phyloP scores from a whole-genome alignment of 1,140 invertebrate species.

The Achatina immaculata region DNA sequence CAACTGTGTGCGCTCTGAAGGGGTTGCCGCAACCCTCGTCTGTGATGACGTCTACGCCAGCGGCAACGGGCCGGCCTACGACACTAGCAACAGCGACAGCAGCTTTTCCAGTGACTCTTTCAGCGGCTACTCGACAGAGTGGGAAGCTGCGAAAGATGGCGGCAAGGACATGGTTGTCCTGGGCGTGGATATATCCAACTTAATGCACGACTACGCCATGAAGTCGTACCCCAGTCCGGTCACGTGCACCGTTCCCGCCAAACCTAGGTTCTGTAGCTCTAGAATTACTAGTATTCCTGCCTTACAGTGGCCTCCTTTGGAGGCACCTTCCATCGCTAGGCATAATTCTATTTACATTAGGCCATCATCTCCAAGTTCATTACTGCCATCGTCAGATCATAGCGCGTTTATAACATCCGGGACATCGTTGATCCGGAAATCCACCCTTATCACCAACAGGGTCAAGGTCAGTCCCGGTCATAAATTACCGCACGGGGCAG shows the following conservation, averaged over 20 bases:
- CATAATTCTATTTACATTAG: not conserved
- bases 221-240: conserved; percentile 12
- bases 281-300: not conserved
- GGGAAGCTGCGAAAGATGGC: not conserved
- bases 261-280: not conserved
- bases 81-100: not conserved
- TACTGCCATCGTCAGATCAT: not conserved
- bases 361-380: not conserved
- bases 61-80: not conserved
- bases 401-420: not conserved
- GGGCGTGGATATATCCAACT: conserved; percentile 68
- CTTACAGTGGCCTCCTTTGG: not conserved
- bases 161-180: conserved; percentile 67
- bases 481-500: conserved; percentile 19
- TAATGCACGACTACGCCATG: conserved; percentile 63
- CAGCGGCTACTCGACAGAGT: not conserved
- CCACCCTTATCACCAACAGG: not conserved
- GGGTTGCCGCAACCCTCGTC: not conserved
- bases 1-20: not conserved
- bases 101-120: not conserved
- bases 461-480: not conserved
- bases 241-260: not conserved
- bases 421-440: conserved; percentile 1
- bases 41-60: not conserved
- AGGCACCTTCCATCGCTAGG: not conserved